Evolutionary conservation across 2,113 vertebrate genomes (phyloP), one percentile per base, ranked within the genome.

Genomic region (Agapornis roseicollis): DNA sequence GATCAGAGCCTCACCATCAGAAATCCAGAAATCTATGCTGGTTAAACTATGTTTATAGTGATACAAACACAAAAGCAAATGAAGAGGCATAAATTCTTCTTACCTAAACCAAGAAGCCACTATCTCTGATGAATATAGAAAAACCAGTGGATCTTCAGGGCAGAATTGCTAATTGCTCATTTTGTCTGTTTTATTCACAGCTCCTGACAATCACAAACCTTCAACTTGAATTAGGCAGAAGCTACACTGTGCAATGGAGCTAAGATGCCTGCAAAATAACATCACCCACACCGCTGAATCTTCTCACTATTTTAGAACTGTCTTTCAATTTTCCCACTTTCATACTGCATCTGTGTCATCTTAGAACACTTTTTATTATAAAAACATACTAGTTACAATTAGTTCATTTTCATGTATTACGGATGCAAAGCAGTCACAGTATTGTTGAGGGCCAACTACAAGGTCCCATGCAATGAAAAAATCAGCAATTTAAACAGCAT

Each of bases 241-340:
- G 16, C 18, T 98, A 98, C 94, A 70, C 50, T 4, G 23, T 98
- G 23, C 14, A 37, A 3, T 98, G 98, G 98, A 90, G 64, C 46
- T 96, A 9, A 74, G 27, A 6, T 0, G 8, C n/a, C 76, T 72
- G 52, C 10, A 4, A 6, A 64, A 23, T 1, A 16, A 1, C 55
- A 2, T 3, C 2, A 0, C 12, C 33, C 47, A 31, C 2, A 4
- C 11, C 6, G 0, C 24, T 17, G 61, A 8, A 1, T 31, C 27
- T 35, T 3, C 31, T 69, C 31, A 0, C 1, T 1, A 1, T 42
- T 91, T 46, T 11, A 33, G 47, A 73, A 44, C 16, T 5, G 7
- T 22, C 33, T 47, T 52, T 63, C 41, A 20, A 19, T 11, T 44
- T 63, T 41, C 20, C 37, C 6, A 1, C 27, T 44, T 39, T 18